A percentile compares a stretch with the other conserved stretches of the same genome.
These are phyloP conservation scores for Strigops habroptila DNA, from an alignment of 2,113 vertebrate species.

Conservation along the genomic window DNA sequence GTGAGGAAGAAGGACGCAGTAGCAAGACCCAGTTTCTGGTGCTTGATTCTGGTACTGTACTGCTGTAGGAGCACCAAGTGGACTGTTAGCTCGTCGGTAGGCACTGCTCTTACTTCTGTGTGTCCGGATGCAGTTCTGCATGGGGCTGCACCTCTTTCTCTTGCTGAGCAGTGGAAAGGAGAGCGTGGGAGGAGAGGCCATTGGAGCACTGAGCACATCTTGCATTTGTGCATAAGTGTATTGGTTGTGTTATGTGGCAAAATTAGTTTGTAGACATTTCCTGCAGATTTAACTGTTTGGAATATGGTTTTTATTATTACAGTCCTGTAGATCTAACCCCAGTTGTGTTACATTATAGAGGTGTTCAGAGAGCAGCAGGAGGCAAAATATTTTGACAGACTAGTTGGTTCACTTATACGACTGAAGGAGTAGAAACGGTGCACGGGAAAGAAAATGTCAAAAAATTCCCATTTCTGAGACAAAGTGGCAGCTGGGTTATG, in stretches of 20 bases:
- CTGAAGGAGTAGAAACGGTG: neutral
- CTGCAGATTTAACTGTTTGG: neutral
- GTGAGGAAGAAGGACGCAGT: neutral
- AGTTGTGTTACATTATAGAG: neutral
- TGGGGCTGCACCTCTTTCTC: neutral
- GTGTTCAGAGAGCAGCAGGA: neutral
- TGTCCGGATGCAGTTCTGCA: too few species aligned
- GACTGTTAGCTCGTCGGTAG: rapidly evolving
- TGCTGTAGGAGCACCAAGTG: neutral
- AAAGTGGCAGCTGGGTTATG: slow-evolving; percentile 10
- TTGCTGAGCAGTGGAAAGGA: neutral
- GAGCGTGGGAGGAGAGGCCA: neutral
- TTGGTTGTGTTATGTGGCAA: neutral
- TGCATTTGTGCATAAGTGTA: neutral
- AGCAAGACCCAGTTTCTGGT: neutral
- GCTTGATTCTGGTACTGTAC: neutral
- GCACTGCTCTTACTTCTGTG: neutral
- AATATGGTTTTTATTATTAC: neutral
- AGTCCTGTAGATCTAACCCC: neutral
- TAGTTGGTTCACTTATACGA: neutral
- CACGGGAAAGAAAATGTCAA: slow-evolving; percentile 4
- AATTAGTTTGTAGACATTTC: neutral
- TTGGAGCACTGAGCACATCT: neutral
- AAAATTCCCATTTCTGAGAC: neutral
- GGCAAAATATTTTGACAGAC: slow-evolving; percentile 11